These are phyloP conservation scores for Glaucopsyche alexis DNA, from an alignment of 2,888 invertebrate species.

Conservation along the genomic window DNA sequence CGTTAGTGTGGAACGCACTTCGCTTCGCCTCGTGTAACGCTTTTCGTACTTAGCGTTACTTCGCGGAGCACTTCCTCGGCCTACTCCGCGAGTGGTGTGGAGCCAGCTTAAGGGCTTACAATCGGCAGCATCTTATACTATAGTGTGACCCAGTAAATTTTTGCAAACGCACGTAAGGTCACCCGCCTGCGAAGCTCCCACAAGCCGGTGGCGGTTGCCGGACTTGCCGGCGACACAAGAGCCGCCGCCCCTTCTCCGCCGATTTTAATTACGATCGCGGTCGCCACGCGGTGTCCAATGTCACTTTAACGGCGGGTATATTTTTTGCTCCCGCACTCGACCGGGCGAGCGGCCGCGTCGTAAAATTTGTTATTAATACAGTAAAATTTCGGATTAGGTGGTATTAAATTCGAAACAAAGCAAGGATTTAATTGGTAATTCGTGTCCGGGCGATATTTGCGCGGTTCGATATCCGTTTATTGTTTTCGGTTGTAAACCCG, in stretches of 20 bases:
- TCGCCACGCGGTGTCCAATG: constrained; percentile 54
- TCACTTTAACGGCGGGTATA: constrained; percentile 61
- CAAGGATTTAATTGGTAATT: constrained; percentile 74
- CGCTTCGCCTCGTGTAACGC: too few relatives aligned
- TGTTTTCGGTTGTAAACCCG: constrained; percentile 51
- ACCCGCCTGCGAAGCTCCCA: background rate
- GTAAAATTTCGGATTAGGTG: constrained; percentile 76
- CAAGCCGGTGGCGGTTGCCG: background rate
- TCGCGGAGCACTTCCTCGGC: too few relatives aligned
- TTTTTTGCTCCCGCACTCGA: constrained; percentile 67
- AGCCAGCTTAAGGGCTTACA: too few relatives aligned
- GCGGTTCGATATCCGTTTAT: constrained; percentile 46
- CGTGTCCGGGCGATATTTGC: constrained; percentile 51
- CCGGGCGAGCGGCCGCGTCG: constrained; percentile 51
- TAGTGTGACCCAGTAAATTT: too few relatives aligned
- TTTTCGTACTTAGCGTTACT: too few relatives aligned
- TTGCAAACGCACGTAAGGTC: background rate
- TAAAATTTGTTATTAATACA: constrained; percentile 77
- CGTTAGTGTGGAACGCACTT: too few relatives aligned
- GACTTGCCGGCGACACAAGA: constrained; percentile 41
- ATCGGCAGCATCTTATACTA: too few relatives aligned
- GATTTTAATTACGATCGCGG: constrained; percentile 50
- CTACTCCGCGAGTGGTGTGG: too few relatives aligned
- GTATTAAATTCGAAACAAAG: constrained; percentile 76
- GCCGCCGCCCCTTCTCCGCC: constrained; percentile 40